These are phyloP conservation scores for Vespertilio murinus DNA, from an alignment of 2,797 vertebrate species.

Conservation along the genomic window DNA sequence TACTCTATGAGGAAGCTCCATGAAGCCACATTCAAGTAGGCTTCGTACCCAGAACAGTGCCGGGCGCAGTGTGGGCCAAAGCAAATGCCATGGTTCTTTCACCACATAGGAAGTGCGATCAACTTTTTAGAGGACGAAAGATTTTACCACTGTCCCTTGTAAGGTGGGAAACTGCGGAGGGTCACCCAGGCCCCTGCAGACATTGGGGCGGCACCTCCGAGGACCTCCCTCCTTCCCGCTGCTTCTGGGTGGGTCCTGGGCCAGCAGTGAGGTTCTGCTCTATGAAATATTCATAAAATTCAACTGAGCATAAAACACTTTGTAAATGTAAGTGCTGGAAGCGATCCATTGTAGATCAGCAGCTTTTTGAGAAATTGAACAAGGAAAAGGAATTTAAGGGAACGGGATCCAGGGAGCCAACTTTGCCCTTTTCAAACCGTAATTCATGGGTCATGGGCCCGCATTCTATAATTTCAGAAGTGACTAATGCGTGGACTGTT, in stretches of 20 bases:
- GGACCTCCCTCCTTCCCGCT: not conserved
- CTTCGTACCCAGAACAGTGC: not conserved
- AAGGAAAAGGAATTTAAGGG: slow-evolving; percentile 42
- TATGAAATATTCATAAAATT: slow-evolving; percentile 62
- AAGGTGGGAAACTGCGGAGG: not conserved
- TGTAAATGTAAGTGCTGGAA: slow-evolving; percentile 66
- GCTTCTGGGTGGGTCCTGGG: not conserved
- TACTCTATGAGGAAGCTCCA: not conserved
- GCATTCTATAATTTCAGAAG: slow-evolving; percentile 48
- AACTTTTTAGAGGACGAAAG: not conserved
- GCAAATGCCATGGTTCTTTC: not conserved
- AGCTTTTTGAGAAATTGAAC: slow-evolving; percentile 55
- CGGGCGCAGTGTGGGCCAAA: not conserved
- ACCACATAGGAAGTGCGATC: not conserved
- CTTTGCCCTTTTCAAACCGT: slow-evolving; percentile 24
- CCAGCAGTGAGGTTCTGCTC: slow-evolving; percentile 26
- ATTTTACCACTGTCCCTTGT: not conserved
- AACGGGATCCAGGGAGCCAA: slow-evolving; percentile 26
- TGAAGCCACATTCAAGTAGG: not conserved
- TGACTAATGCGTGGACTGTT: slow-evolving; percentile 19
- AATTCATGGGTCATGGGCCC: slow-evolving; percentile 10
- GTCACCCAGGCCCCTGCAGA: not conserved
- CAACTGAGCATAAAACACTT: slow-evolving; percentile 59
- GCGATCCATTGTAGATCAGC: slow-evolving; percentile 47
- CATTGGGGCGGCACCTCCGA: not conserved